phyloP scores from a whole-genome alignment of 2,113 vertebrate species.

The Eubucco bourcierii region DNA sequence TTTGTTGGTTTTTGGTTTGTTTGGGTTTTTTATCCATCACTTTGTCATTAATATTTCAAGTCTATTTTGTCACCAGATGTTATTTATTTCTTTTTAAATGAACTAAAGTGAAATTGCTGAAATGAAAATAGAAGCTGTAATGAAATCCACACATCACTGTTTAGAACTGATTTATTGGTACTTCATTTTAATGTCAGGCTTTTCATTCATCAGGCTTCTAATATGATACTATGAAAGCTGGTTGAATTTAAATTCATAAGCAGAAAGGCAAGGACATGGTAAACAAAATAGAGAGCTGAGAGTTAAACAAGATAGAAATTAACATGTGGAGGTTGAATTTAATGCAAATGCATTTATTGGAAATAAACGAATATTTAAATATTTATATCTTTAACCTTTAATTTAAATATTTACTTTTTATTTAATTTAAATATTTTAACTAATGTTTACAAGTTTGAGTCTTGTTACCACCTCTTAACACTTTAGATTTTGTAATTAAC shows the following conservation, averaged over 20 bases:
- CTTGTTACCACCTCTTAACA: not conserved
- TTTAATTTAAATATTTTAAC: no score
- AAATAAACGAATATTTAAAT: no score
- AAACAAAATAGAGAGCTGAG: not conserved
- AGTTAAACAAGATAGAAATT: not conserved
- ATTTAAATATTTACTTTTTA: no score
- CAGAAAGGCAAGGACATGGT: not conserved
- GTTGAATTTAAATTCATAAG: slow-evolving; percentile 32
- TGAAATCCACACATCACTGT: slow-evolving; percentile 28
- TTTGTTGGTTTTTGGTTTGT: no score
- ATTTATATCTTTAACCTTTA: no score
- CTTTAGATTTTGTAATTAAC: not conserved
- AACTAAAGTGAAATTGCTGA: not conserved
- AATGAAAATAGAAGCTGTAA: slow-evolving; percentile 15
- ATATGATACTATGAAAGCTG: not conserved
- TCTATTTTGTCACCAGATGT: not conserved
- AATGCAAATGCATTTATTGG: not conserved
- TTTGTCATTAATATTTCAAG: not conserved
- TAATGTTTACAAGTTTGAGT: not conserved
- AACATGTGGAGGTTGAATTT: not conserved
- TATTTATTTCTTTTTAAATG: slow-evolving; percentile 18
- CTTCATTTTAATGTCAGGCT: slow-evolving; percentile 12
- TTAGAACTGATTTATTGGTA: slow-evolving; percentile 36
- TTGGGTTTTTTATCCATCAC: not conserved
- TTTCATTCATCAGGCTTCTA: not conserved